Percentiles rank a stretch among this genome's conserved stretches.
phyloP scores from a whole-genome alignment of 1,140 invertebrate genomes.

The Procambarus clarkii region DNA sequence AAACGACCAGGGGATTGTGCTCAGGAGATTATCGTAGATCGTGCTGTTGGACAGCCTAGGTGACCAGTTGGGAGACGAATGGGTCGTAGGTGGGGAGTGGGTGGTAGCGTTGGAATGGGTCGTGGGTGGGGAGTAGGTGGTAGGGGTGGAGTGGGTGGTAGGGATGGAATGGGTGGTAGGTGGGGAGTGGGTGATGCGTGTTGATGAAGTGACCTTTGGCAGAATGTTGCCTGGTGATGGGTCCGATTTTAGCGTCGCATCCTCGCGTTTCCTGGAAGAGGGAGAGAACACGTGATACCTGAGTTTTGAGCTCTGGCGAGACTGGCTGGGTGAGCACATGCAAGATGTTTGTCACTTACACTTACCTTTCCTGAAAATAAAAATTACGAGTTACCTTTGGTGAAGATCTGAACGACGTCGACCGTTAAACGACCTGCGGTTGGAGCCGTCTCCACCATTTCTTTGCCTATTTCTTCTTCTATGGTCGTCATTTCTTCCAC shows the following conservation, averaged over 20 bases:
- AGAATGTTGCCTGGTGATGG: no score
- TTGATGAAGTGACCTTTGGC: no score
- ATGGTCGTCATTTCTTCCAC: neutral
- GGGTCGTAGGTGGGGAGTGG: no score
- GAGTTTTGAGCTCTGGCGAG: neutral
- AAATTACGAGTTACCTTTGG: neutral
- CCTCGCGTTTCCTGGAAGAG: neutral
- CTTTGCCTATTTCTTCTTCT: neutral
- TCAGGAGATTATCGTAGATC: no score
- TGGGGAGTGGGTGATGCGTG: no score
- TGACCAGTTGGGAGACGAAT: no score
- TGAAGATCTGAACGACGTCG: neutral
- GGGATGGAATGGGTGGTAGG: neutral
- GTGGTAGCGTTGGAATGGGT: no score
- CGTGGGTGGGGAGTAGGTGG: neutral
- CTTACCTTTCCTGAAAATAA: neutral
- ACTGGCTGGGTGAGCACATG: neutral
- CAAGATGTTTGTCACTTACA: neutral
- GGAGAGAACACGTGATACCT: neutral
- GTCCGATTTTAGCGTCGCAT: neutral
- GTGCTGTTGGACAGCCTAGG: no score
- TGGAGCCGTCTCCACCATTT: neutral
- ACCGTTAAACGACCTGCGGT: neutral
- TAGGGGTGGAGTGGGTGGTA: neutral
- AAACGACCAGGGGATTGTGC: no score